Base-by-base conservation (phyloP, 1,140 invertebrate species). In the Doryteuthis pealeii region DNA sequence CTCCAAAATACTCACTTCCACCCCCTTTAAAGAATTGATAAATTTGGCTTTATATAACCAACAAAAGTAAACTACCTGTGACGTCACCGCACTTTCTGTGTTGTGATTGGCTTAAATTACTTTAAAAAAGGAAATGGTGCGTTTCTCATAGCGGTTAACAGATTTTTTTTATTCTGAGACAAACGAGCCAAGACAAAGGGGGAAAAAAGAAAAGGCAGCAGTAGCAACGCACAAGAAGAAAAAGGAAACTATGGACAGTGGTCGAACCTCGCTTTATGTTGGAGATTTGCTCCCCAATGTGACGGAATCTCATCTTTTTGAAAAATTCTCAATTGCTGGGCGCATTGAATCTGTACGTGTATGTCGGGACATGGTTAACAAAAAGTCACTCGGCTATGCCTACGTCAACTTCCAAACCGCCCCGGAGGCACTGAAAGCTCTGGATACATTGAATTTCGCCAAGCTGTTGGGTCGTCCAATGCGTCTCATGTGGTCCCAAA, bases 401-500 rank as follows among this genome's bases (percentile, higher is more conserved):
- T 99, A 99, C 88, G 97, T 99, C 79, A 99, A 99, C 89, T 99
- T 99, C 88, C 97, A 99, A 89, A 96, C 99, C 88, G 96, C 97
- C 79, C 94, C 95, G 81, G 98, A 99, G 92, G 97, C 98, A 87
- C 98, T 99, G 90, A 92, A 97, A 87, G 98, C 98, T 74, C 89
- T 99, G 80, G 98, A 99, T 88, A 98, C 97, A 2, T 99, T 99
- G 98, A 99, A 99, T 88, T 99, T 99, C 90, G 98, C 99, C 89
- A 92, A 95, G 83, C 93, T 99, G 79, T 97, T 98, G 87, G 96
- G 96, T 76, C 92, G 95, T 82, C 98, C 98, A 76, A 99, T 99
- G 87, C 92, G 98, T 87, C 99, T 99, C 82, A 99, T 99, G 98
- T 99, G 98, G 98, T 99, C 97, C 73, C 97, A 99, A 89, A 92